A percentile compares a stretch with the other conserved stretches of the same genome.
These are phyloP conservation scores for Jordanella pulchra DNA, from an alignment of 2,797 vertebrate species.

Conservation along the genomic window DNA sequence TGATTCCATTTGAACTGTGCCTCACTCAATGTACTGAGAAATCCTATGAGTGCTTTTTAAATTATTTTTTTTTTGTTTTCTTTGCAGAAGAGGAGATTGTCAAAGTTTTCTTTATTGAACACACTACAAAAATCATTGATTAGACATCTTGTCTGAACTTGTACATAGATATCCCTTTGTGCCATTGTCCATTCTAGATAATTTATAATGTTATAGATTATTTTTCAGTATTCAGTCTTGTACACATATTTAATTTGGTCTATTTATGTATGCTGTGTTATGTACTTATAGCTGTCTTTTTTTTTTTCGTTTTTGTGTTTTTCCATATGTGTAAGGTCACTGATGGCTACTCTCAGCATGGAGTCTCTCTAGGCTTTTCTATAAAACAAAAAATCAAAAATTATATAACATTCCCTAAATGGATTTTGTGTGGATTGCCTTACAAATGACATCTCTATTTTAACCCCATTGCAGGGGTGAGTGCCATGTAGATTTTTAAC, in stretches of 20 bases:
- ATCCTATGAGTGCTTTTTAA: constrained; percentile 75
- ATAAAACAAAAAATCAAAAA: constrained; percentile 42
- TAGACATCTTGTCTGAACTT: constrained; percentile 67
- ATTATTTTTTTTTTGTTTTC: constrained; percentile 70
- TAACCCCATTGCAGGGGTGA: constrained; percentile 35
- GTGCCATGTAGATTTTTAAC: constrained; percentile 53
- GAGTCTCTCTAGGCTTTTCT: constrained; percentile 59
- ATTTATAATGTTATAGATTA: constrained; percentile 83
- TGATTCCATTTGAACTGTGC: constrained; percentile 80
- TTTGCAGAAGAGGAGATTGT: constrained; percentile 59
- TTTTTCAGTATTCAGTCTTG: constrained; percentile 92
- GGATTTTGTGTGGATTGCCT: constrained; percentile 58
- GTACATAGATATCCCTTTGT: constrained; percentile 76
- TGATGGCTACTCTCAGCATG: constrained; percentile 56
- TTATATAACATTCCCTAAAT: constrained; percentile 78
- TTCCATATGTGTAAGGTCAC: constrained; percentile 64
- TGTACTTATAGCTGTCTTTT: constrained; percentile 71
- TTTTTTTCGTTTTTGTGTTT: neutral
- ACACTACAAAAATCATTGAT: constrained; percentile 64
- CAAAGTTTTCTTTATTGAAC: constrained; percentile 56
- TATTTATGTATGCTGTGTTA: constrained; percentile 94
- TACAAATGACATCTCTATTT: constrained; percentile 58
- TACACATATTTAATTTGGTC: constrained; percentile 96
- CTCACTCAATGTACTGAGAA: constrained; percentile 74
- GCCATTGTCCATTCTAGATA: constrained; percentile 75